Evolutionary conservation across 1,140 invertebrate genomes (phyloP).

Genomic region (Cydia pomonella): DNA sequence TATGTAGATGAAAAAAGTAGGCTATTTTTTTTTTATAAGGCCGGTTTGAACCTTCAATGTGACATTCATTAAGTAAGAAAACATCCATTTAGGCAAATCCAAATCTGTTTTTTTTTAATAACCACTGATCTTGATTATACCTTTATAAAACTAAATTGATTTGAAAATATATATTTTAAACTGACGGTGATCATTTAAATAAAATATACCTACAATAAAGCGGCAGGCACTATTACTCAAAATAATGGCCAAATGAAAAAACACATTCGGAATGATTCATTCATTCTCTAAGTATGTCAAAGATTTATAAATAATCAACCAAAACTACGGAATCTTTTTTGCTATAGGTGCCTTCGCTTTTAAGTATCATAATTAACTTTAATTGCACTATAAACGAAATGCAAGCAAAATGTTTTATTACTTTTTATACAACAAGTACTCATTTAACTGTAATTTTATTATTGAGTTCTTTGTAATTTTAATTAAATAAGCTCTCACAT

Average conservation of each 20-base stretch:
- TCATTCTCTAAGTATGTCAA: neutral
- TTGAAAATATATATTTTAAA: too few species aligned
- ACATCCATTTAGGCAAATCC: slow-evolving; percentile 1
- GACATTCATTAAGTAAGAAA: slow-evolving; percentile 55
- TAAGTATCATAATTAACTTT: slow-evolving; percentile 1
- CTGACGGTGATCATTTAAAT: too few species aligned
- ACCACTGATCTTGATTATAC: too few species aligned
- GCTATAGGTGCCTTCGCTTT: neutral
- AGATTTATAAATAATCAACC: neutral
- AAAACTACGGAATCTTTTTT: neutral
- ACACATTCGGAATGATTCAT: neutral
- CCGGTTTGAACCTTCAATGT: slow-evolving; percentile 48
- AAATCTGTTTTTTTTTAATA: too few species aligned
- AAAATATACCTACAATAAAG: too few species aligned
- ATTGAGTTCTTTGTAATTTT: slow-evolving; percentile 15
- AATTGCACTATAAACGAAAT: neutral
- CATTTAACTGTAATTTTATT: slow-evolving; percentile 14
- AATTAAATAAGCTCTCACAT: slow-evolving; percentile 12
- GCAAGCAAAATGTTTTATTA: slow-evolving; percentile 19
- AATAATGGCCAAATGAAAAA: too few species aligned
- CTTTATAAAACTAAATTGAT: too few species aligned
- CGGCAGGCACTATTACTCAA: too few species aligned
- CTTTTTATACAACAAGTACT: neutral
- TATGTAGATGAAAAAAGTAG: neutral
- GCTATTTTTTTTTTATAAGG: neutral